Conservation (phyloP, 1,140 invertebrate genomes). For the Drosophila cardini region DNA sequence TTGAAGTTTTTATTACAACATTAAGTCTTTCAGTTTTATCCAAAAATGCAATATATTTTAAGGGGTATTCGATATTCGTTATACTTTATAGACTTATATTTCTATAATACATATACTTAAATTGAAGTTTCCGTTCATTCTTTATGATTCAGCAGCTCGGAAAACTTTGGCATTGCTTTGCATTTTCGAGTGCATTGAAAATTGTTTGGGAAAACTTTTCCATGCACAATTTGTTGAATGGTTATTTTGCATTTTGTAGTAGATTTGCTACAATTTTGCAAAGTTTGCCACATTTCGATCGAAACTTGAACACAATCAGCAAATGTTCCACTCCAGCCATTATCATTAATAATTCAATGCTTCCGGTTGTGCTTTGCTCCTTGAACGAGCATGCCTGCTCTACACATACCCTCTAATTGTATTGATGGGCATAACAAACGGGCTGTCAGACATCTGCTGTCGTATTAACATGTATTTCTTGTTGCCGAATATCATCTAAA, state of each 20-base stretch:
- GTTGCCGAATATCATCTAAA: neutral
- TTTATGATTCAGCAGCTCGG: slow-evolving; percentile 4
- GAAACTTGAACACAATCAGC: slow-evolving; percentile 7
- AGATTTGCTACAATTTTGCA: slow-evolving; percentile 10
- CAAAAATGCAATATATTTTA: neutral
- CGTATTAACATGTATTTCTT: slow-evolving; percentile 1
- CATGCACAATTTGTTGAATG: slow-evolving; percentile 15
- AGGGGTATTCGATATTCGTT: neutral
- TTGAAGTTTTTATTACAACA: too few species aligned
- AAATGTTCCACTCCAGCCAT: slow-evolving; percentile 18
- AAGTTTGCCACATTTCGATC: slow-evolving; percentile 13
- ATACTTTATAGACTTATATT: neutral
- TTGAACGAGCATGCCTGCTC: neutral
- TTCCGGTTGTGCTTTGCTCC: neutral
- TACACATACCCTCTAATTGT: neutral
- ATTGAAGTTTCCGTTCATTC: slow-evolving; percentile 11
- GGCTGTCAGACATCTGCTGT: neutral
- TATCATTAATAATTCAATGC: slow-evolving; percentile 22
- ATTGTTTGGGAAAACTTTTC: slow-evolving; percentile 9
- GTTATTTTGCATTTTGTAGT: slow-evolving; percentile 15
- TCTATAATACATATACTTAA: neutral
- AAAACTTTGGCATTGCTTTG: slow-evolving; percentile 19
- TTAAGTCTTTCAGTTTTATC: neutral
- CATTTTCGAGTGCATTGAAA: slow-evolving; percentile 7
- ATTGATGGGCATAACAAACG: slow-evolving; percentile 16